Percentiles rank a stretch among this genome's conserved stretches.
These are phyloP conservation scores for Alcis repandata DNA, from an alignment of 2,888 invertebrate genomes.

Conservation along the genomic window DNA sequence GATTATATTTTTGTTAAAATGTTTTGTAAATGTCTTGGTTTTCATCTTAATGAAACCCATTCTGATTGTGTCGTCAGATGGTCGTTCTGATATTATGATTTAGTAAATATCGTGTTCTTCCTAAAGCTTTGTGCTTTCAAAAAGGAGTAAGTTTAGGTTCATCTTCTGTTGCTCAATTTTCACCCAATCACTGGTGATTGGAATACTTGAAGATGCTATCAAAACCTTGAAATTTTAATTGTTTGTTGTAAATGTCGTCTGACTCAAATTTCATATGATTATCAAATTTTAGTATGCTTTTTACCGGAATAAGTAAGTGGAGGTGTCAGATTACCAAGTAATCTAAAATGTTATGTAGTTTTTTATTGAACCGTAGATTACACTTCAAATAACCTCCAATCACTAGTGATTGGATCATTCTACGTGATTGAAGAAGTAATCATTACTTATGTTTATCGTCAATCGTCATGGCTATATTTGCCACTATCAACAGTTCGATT, in stretches of 20 bases:
- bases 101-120: neutral
- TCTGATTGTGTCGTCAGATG: neutral
- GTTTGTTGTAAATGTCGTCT: neutral
- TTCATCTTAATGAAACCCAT: neutral
- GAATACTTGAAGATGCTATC: conserved; percentile 15
- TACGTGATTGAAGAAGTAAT: conserved; percentile 32
- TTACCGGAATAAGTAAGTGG: conserved; percentile 17
- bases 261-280: neutral
- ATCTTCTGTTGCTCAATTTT: conserved; percentile 35
- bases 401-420: conserved; percentile 47
- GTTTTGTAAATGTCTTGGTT: neutral
- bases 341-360: neutral
- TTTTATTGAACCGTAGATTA: neutral
- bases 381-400: conserved; percentile 48
- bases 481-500: conserved; percentile 17
- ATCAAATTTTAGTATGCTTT: conserved; percentile 5
- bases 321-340: neutral
- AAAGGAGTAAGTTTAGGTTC: conserved; percentile 16
- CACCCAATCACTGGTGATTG: conserved; percentile 56
- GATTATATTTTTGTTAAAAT: neutral
- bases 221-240: neutral
- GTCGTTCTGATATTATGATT: neutral
- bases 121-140: conserved; percentile 1
- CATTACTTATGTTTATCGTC: conserved; percentile 26
- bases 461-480: conserved; percentile 22